Evolutionary conservation across 2,888 invertebrate genomes (phyloP), one percentile per base, ranked within the genome.

Genomic region (Pimpla rufipes): DNA sequence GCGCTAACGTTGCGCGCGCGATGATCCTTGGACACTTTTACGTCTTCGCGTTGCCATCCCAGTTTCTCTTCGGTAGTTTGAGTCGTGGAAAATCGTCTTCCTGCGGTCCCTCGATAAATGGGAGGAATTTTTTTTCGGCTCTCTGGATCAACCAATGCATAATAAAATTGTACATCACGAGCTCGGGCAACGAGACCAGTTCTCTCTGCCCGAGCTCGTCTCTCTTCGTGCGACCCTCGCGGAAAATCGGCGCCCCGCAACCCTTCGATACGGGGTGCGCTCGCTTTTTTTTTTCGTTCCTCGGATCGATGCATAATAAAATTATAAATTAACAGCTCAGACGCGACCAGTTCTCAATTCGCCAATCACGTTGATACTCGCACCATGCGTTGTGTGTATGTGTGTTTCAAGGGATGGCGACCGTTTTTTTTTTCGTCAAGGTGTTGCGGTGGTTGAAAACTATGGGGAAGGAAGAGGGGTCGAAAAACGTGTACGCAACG

Each of bases 351-450:
- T 64, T 18, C n/a, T 29, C 57, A 21, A 75, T 68, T 62, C 52
- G 47, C 74, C 73, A 68, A 81, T 73, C 47, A 23, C 52, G 52
- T 66, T 47, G 11, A 37, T 6, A 37, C 4, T 2, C 16, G n/a
- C n/a, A n/a, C n/a, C n/a, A n/a, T n/a, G n/a, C n/a, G n/a, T n/a
- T n/a, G n/a, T 18, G 71, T 23, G 62, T 40, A 50, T 73, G 70
- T 55, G 67, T 81, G 5, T 59, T 71, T 57, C 47, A 66, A 85
- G 86, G 86, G 89, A 85, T 86, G 82, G 78, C 73, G 71, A 76
- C 45, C 18, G 55, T 70, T 78, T 37, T 5, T 16, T 16, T 68
- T 68, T 13, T 47, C 40, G 70, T 75, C 79, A 83, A 83, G 79
- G 79, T 75, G 79, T 79, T 73, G 79, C 83, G 79, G 75, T 79